These are phyloP conservation scores for Papilio demoleus DNA, from an alignment of 2,888 invertebrate genomes.

Conservation along the genomic window DNA sequence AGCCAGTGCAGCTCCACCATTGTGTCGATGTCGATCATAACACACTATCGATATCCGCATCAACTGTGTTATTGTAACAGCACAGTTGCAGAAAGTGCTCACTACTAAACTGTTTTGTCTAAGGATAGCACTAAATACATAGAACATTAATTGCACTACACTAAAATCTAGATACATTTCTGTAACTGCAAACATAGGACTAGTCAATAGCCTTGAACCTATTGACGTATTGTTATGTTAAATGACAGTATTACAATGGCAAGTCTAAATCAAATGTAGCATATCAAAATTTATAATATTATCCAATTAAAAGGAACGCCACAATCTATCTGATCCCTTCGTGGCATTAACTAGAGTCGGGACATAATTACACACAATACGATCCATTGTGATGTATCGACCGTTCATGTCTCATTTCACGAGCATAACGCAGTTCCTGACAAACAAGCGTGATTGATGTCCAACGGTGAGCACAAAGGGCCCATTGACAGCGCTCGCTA, in stretches of 20 bases:
- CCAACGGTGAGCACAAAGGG: conserved; percentile 70
- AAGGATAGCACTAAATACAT: no score
- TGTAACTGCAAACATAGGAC: not conserved
- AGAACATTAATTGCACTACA: no score
- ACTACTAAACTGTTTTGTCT: not conserved
- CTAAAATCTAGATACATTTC: no score
- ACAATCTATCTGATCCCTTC: conserved; percentile 56
- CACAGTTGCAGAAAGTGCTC: not conserved
- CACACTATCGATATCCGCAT: conserved; percentile 47
- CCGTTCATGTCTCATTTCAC: conserved; percentile 74
- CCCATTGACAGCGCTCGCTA: conserved; percentile 61
- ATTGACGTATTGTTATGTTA: not conserved
- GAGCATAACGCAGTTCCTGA: conserved; percentile 62
- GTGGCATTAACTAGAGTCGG: conserved; percentile 61
- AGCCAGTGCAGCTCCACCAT: not conserved
- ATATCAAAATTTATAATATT: conserved; percentile 31
- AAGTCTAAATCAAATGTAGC: conserved; percentile 12
- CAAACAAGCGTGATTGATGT: conserved; percentile 74
- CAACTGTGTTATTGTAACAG: conserved; percentile 4
- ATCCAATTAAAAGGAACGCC: conserved; percentile 36
- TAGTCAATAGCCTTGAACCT: not conserved
- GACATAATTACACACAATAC: conserved; percentile 70
- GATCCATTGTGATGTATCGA: conserved; percentile 66
- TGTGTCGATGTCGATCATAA: conserved; percentile 50
- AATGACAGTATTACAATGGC: conserved; percentile 17